Base-by-base conservation (phyloP, 2,888 invertebrate species). In the Drosophila buzzatii region DNA sequence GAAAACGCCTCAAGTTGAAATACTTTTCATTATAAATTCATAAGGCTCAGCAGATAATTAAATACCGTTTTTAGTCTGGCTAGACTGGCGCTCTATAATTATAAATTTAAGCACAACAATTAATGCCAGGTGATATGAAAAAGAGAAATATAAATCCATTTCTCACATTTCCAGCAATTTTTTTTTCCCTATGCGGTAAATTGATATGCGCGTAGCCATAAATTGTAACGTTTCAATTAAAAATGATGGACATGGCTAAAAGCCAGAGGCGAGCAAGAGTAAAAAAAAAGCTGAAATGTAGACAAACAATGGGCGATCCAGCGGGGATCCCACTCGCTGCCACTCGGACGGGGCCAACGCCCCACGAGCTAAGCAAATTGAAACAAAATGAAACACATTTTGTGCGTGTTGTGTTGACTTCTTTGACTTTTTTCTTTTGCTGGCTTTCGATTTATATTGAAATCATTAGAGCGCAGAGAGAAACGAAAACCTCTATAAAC, bases 341-440 rank as follows among this genome's bases (percentile, higher is more conserved):
- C 72, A 82, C 33, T 33, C 33, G 33, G 33, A 8, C 33, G 9
- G 4, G 33, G 52, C 62, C 73, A 85, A 85, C 89, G 89, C 78
- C 85, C 86, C 66, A 61, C 75, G 64, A 61, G 79, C 76, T 72
- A 85, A 84, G 77, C 88, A 85, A 85, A 85, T 88, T 88, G 88
- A 85, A 82, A 88, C 85, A 85, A 88, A 82, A 85, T 78, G 80
- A 82, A 78, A 73, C 62, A 58, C 51, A 27, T 10, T 57, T 55
- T 69, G 65, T 63, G 65, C 53, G 68, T 75, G 70, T 63, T 73
- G 64, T 59, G 80, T 71, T 73, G 74, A 70, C 73, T 85, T 81
- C 10, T 73, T 44, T 8, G 1, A 9, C 7, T 45, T 16, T 39
- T 37, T 14, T 37, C 12, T 9, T 35, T 12, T 45, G 23, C 14